Conservation (phyloP, 2,113 vertebrate species). For the Neolamprologus modestus region DNA sequence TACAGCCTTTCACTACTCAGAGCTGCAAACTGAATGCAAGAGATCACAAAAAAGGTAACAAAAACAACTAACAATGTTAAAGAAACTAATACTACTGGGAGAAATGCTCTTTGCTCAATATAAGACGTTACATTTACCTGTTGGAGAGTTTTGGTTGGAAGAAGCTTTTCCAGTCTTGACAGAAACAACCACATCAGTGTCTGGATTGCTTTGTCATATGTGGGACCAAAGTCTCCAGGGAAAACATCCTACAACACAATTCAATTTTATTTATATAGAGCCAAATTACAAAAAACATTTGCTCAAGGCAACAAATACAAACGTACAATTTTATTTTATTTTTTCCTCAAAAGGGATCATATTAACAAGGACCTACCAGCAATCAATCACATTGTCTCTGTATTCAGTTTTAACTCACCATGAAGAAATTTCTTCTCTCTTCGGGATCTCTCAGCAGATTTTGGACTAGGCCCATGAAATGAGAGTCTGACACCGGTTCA, state of each 20-base stretch:
- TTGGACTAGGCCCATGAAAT: slow-evolving; percentile 57
- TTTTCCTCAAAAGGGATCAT: neutral
- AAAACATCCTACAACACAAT: slow-evolving; percentile 65
- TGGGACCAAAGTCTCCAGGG: slow-evolving; percentile 74
- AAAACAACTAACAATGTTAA: neutral
- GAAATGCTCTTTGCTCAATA: neutral
- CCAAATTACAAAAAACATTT: neutral
- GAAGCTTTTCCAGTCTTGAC: slow-evolving; percentile 72
- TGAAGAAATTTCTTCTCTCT: slow-evolving; percentile 61
- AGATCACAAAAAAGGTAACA: neutral
- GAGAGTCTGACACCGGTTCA: slow-evolving; percentile 39
- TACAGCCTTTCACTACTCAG: neutral
- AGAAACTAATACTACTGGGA: neutral
- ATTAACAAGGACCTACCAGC: neutral
- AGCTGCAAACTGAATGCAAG: neutral
- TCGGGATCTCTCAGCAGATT: slow-evolving; percentile 57
- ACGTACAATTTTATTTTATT: neutral
- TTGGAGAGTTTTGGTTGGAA: slow-evolving; percentile 54
- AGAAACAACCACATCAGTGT: slow-evolving; percentile 76
- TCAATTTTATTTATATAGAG: neutral
- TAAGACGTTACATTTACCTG: slow-evolving; percentile 43
- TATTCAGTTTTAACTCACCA: slow-evolving; percentile 23
- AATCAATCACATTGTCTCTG: neutral
- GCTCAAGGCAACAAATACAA: neutral
- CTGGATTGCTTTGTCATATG: slow-evolving; percentile 72